phyloP scores from a whole-genome alignment of 2,797 vertebrate genomes.

The Phrynocephalus guinanensis region DNA sequence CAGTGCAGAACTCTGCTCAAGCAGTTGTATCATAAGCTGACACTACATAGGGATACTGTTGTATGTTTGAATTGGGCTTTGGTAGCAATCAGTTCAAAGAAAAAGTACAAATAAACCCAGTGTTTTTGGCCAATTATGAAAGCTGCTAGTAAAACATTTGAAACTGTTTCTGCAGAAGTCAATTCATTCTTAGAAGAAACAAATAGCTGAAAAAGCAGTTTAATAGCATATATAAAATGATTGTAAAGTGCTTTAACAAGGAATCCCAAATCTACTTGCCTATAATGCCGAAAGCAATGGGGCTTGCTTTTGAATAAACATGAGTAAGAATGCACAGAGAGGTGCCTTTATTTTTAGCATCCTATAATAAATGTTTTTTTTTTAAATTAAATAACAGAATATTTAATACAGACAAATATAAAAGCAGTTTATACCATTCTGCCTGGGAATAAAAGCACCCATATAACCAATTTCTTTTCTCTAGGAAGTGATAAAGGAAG shows the following conservation, averaged over 20 bases:
- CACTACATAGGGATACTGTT: neutral
- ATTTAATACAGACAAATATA: neutral
- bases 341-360: neutral
- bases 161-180: neutral
- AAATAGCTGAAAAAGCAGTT: constrained; percentile 16
- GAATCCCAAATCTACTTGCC: neutral
- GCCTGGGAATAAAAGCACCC: neutral
- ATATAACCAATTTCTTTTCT: constrained; percentile 1
- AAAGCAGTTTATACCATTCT: neutral
- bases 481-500: constrained; percentile 1
- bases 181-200: neutral
- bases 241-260: constrained; percentile 11
- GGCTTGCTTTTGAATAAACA: neutral
- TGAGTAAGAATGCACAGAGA: neutral
- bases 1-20: neutral
- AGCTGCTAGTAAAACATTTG: constrained; percentile 21
- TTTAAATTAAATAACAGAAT: neutral
- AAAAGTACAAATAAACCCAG: neutral
- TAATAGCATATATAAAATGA: neutral
- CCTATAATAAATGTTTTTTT: neutral
- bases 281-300: neutral
- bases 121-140: neutral
- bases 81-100: neutral
- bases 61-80: neutral
- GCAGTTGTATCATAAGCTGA: neutral